phyloP scores from a whole-genome alignment of 2,797 vertebrate genomes.

The Danio albolineatus region DNA sequence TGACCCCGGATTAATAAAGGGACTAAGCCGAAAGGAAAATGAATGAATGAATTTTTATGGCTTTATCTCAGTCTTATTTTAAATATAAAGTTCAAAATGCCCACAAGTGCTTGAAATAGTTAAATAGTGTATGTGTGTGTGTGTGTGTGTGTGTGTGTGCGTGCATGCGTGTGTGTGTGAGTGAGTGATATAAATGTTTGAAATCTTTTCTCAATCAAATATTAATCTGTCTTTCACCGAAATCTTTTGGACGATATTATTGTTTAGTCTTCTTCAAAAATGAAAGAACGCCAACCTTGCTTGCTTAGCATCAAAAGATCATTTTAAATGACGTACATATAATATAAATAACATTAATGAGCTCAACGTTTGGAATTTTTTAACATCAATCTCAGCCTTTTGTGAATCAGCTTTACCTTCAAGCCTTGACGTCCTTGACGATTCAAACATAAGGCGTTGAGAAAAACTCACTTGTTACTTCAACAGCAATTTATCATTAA shows the following conservation, averaged over 20 bases:
- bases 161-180: neutral
- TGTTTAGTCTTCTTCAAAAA: too few species aligned
- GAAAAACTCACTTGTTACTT: neutral
- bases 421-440: neutral
- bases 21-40: too few species aligned
- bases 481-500: neutral
- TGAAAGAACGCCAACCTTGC: too few species aligned
- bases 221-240: too few species aligned
- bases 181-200: neutral
- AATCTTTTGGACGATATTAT: too few species aligned
- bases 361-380: neutral
- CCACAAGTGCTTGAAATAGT: too few species aligned
- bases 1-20: too few species aligned
- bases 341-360: neutral
- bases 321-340: neutral
- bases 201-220: neutral
- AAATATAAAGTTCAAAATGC: too few species aligned
- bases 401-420: neutral
- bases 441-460: neutral
- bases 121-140: too few species aligned
- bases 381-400: neutral
- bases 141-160: slow-evolving; percentile 34
- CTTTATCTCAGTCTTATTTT: too few species aligned
- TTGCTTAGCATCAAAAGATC: too few species aligned
- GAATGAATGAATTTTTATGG: too few species aligned